Percentiles rank a stretch among this genome's conserved stretches.
Evolutionary conservation across 2,113 vertebrate genomes (phyloP).

Genomic region (Gasterosteus aculeatus): DNA sequence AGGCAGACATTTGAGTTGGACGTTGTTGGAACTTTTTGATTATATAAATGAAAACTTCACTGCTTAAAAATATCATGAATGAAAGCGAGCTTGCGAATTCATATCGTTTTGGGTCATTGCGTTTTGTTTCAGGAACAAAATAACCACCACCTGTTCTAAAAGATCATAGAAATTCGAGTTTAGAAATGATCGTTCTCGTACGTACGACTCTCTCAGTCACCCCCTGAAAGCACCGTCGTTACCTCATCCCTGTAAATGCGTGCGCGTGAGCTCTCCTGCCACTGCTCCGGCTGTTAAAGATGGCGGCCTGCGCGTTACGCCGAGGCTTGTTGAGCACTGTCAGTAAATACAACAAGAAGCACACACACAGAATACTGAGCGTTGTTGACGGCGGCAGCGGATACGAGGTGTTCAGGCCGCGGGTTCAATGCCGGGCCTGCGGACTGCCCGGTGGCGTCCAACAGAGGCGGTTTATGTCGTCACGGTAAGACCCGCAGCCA

Average conservation of each 20-base stretch:
- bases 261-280: background rate
- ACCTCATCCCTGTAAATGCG: background rate
- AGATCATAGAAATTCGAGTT: background rate
- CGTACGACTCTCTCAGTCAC: background rate
- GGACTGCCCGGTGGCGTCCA: constrained; percentile 57
- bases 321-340: constrained; percentile 74
- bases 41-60: background rate
- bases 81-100: background rate
- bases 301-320: constrained; percentile 79
- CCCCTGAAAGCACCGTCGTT: constrained; percentile 38
- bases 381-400: constrained; percentile 56
- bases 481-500: constrained; percentile 76
- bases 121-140: background rate
- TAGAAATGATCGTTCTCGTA: rapidly evolving
- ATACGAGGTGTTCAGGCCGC: constrained; percentile 55
- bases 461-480: constrained; percentile 79
- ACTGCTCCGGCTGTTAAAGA: constrained; percentile 53
- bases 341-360: constrained; percentile 77
- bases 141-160: background rate
- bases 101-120: background rate
- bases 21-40: background rate
- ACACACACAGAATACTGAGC: constrained; percentile 67
- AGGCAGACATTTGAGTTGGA: background rate
- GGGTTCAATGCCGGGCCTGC: constrained; percentile 69
- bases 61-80: background rate